Percentiles rank a stretch among this genome's conserved stretches.
Conservation (phyloP, 2,797 vertebrate genomes). For the Notoglanidium macrostoma region DNA sequence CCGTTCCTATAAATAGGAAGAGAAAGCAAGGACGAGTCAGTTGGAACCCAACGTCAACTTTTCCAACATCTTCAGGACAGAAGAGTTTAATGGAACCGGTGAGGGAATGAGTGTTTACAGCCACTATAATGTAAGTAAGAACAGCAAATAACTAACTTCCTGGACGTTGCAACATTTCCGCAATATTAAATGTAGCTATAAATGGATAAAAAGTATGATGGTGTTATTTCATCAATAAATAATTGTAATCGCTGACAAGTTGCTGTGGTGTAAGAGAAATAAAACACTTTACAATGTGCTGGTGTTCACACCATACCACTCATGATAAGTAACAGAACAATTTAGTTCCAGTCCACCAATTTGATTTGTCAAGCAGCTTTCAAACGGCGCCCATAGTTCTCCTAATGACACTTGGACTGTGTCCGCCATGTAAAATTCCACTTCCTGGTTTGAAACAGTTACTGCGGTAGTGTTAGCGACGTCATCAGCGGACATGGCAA, state of each 20-base stretch:
- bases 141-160: not conserved
- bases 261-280: not conserved
- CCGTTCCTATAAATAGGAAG: constrained; percentile 66
- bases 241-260: too few relatives aligned
- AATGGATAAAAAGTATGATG: not conserved
- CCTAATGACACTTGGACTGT: too few relatives aligned
- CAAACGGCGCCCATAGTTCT: too few relatives aligned
- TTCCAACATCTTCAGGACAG: not conserved
- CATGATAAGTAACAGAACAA: not conserved
- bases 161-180: not conserved
- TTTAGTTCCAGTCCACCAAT: not conserved
- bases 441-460: too few relatives aligned
- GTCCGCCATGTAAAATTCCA: too few relatives aligned
- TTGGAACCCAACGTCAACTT: not conserved
- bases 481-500: too few relatives aligned
- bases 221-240: not conserved
- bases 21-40: not conserved
- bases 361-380: not conserved
- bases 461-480: too few relatives aligned
- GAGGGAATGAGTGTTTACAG: not conserved
- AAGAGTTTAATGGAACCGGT: not conserved
- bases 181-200: not conserved
- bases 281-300: not conserved
- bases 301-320: not conserved
- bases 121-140: not conserved